Conservation (phyloP, 2,888 invertebrate genomes). For the Ptychoptera albimana region DNA sequence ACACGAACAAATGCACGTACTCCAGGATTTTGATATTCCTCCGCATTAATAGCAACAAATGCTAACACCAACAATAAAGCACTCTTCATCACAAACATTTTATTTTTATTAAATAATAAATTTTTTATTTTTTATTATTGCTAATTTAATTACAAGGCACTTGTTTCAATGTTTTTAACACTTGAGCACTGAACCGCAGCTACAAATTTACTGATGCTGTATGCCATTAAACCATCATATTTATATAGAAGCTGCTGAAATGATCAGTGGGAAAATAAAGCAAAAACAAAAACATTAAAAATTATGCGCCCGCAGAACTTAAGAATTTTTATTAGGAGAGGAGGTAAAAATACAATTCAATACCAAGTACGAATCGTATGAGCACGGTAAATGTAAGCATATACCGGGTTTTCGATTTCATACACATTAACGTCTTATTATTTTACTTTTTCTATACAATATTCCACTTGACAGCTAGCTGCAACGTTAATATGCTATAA, state of each 20-base stretch:
- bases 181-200: conserved; percentile 26
- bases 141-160: not conserved
- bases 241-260: conserved; percentile 22
- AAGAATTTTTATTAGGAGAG: not conserved
- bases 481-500: too few species aligned
- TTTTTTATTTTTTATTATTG: not conserved
- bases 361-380: not conserved
- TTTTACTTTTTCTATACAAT: too few species aligned
- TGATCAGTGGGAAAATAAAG: not conserved
- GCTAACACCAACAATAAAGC: conserved; percentile 20
- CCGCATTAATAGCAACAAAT: conserved; percentile 17
- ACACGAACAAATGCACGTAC: conserved; percentile 49
- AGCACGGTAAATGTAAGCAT: too few species aligned
- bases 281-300: not conserved
- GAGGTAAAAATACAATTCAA: conserved; percentile 6
- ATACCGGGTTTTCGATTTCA: conserved; percentile 7
- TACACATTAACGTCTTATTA: not conserved
- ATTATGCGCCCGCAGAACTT: not conserved
- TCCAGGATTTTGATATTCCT: conserved; percentile 36
- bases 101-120: conserved; percentile 1
- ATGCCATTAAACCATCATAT: conserved; percentile 24
- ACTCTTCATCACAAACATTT: conserved; percentile 14
- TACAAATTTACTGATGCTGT: conserved; percentile 38
- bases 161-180: not conserved
- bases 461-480: too few species aligned